Conservation (phyloP, 1,140 invertebrate species). For the Hypothenemus hampei region DNA sequence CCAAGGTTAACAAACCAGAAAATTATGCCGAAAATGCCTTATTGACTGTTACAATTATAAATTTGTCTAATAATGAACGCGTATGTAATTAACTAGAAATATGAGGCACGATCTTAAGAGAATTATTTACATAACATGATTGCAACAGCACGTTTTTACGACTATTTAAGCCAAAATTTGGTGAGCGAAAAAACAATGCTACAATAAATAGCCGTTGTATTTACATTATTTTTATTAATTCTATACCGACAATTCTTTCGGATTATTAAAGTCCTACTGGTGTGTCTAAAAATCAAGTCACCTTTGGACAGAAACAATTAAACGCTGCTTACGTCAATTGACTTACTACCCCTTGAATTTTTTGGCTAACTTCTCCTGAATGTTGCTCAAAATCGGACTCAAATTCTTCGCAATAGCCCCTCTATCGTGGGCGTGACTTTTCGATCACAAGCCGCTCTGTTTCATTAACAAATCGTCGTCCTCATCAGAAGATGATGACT, state of each 20-base stretch:
- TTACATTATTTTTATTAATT: slow-evolving; percentile 1
- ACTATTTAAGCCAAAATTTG: too few species aligned
- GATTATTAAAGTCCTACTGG: too few species aligned
- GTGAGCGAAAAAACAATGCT: too few species aligned
- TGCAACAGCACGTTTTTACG: slow-evolving; percentile 5
- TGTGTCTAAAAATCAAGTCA: too few species aligned
- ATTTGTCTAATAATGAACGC: too few species aligned
- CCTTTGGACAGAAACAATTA: too few species aligned
- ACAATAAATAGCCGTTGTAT: too few species aligned
- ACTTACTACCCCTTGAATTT: too few species aligned
- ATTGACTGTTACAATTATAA: neutral
- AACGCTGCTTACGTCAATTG: too few species aligned
- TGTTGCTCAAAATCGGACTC: slow-evolving; percentile 20
- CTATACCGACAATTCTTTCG: too few species aligned
- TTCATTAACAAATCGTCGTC: slow-evolving; percentile 43
- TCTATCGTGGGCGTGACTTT: slow-evolving; percentile 20
- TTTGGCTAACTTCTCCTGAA: slow-evolving; percentile 14
- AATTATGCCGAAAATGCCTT: neutral
- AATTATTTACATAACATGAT: slow-evolving; percentile 10
- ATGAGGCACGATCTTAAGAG: slow-evolving; percentile 19
- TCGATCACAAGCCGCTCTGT: slow-evolving; percentile 35
- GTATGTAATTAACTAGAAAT: slow-evolving; percentile 4
- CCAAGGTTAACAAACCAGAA: neutral
- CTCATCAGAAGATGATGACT: slow-evolving; percentile 35
- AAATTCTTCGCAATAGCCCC: slow-evolving; percentile 18